Percentiles rank a stretch among this genome's conserved stretches.
Evolutionary conservation across 2,797 vertebrate genomes (phyloP).

Genomic region (Pipistrellus kuhlii): DNA sequence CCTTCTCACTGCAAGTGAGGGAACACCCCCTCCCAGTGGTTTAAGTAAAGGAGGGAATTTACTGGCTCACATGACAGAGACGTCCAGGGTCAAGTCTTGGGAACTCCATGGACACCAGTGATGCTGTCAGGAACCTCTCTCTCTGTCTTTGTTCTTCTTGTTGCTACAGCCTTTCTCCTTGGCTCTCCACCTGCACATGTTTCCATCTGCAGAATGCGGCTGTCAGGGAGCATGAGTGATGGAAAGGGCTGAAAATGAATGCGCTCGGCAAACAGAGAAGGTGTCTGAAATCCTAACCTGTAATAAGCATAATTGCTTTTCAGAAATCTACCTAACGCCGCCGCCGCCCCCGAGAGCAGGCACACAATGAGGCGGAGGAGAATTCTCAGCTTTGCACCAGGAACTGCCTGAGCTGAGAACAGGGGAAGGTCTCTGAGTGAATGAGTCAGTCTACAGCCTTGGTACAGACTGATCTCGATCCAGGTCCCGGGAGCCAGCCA

Average conservation of each 20-base stretch:
- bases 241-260: slow-evolving; percentile 61
- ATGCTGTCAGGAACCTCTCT: neutral
- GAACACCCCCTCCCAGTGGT: neutral
- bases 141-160: neutral
- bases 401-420: slow-evolving; percentile 16
- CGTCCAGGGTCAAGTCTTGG: neutral
- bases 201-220: slow-evolving; percentile 73
- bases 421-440: neutral
- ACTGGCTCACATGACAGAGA: neutral
- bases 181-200: slow-evolving; percentile 6
- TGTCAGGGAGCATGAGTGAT: slow-evolving; percentile 76
- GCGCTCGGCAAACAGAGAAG: slow-evolving; percentile 76
- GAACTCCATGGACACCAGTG: neutral
- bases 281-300: slow-evolving; percentile 80
- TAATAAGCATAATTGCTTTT: slow-evolving; percentile 82
- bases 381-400: neutral
- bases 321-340: slow-evolving; percentile 62
- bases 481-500: neutral
- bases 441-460: slow-evolving; percentile 27
- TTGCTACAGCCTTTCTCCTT: neutral
- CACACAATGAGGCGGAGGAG: slow-evolving; percentile 3
- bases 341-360: slow-evolving; percentile 50
- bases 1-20: neutral
- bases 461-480: neutral
- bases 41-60: neutral